Base-by-base conservation (phyloP, 1,140 invertebrate species). In the Chymomyza costata region DNA sequence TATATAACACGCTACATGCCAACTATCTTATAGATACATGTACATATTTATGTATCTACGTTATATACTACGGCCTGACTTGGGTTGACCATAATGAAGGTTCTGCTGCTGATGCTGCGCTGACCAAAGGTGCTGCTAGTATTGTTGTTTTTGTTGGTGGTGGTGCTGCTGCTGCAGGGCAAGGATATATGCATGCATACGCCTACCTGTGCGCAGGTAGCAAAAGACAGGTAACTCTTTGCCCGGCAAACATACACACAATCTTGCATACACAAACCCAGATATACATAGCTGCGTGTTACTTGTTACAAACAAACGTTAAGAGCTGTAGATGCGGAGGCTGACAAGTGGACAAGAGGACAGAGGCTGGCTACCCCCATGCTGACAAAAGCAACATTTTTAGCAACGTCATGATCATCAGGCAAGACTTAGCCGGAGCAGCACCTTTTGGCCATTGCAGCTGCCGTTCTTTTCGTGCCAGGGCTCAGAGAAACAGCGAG, bases 151-250 rank as follows among this genome's bases (percentile, higher is more conserved):
- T 66, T 71, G 71, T 57, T 67, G 59, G 40, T 31, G 49, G 44
- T 38, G 47, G 56, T 59, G 45, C 28, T 53, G 51, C 39, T 59
- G 45, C 28, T 53, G 51, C 39, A 48, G 13, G 28, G 47, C 25
- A 63, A 19, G 51, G 34, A 55, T 67, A 43, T 21, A 54, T 50
- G 21, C 55, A 69, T 66, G 64, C 70, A 59, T 65, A 78, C 73
- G 66, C 71, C 73, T 78, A 78, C 71, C 73, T 80, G 67, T 69
- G 50, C 66, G 44, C 71, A 78, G 71, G 71, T 78, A 80, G 71
- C 52, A 49, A 64, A 31, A 46, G 61, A 61, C 76, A 76, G 62
- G 14, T 43, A 64, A 76, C 65, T 76, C 70, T 74, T 74, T 68
- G 60, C 40, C 59, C 39, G 19, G 55, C 59, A 74, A 68, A 76